These are phyloP conservation scores for Vipera latastei DNA, from an alignment of 2,797 vertebrate species.

Conservation along the genomic window DNA sequence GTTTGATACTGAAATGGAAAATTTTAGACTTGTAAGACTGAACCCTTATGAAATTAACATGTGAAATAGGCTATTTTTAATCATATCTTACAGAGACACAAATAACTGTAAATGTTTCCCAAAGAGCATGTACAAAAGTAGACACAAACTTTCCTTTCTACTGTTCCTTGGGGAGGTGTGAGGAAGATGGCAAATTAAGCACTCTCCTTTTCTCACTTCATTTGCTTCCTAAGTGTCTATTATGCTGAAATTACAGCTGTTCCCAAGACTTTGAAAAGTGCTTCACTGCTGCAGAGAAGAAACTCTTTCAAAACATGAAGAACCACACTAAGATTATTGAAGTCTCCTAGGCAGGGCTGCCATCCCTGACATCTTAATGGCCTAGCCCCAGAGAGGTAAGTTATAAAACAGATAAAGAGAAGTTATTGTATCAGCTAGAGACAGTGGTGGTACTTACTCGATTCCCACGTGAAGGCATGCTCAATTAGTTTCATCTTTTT, in stretches of 20 bases:
- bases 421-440: constrained; percentile 1
- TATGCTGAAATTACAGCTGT: constrained; percentile 28
- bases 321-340: constrained; percentile 20
- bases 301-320: constrained; percentile 18
- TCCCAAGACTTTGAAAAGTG: constrained; percentile 16
- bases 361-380: constrained; percentile 37
- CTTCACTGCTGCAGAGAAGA: constrained; percentile 20
- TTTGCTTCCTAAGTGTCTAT: constrained; percentile 20
- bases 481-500: neutral
- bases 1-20: neutral
- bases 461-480: neutral
- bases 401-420: constrained; percentile 29
- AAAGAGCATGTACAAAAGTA: constrained; percentile 6
- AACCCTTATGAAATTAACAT: neutral
- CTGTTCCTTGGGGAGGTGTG: constrained; percentile 2
- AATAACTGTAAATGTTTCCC: constrained; percentile 16
- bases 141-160: constrained; percentile 13
- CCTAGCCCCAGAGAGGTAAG: constrained; percentile 30
- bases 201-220: constrained; percentile 22
- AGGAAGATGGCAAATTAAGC: neutral
- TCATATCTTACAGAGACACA: neutral
- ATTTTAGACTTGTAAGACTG: neutral
- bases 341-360: constrained; percentile 7
- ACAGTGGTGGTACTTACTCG: neutral
- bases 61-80: neutral